Evolutionary conservation across 1,140 invertebrate species (phyloP).

Genomic region (Hesperophylax magnus): DNA sequence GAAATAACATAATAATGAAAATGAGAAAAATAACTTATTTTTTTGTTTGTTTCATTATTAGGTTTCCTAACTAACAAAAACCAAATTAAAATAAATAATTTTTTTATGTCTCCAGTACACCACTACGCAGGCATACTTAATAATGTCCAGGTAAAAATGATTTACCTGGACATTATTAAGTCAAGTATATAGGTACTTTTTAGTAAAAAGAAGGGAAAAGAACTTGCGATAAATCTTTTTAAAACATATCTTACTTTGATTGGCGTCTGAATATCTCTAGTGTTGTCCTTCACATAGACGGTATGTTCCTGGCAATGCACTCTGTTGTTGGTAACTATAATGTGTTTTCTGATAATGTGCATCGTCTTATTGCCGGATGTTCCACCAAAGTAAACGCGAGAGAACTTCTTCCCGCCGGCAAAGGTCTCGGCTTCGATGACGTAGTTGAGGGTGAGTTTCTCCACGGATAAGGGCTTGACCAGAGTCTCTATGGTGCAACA

Average conservation of each 20-base stretch:
- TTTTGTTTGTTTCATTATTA: no score
- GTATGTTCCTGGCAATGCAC: constrained; percentile 80
- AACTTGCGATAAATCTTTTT: no score
- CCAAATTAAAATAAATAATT: no score
- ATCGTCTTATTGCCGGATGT: constrained; percentile 67
- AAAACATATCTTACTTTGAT: constrained; percentile 72
- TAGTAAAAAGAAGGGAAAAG: no score
- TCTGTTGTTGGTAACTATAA: constrained; percentile 70
- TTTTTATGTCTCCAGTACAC: no score
- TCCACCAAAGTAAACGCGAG: constrained; percentile 82
- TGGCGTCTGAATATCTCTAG: constrained; percentile 87
- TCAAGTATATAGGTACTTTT: no score
- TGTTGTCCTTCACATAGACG: constrained; percentile 88
- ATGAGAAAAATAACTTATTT: no score
- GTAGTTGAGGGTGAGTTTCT: constrained; percentile 77
- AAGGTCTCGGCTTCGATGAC: constrained; percentile 89
- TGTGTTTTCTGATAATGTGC: constrained; percentile 74
- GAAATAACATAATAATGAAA: no score
- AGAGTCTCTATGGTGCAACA: constrained; percentile 86
- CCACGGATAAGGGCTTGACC: constrained; percentile 70
- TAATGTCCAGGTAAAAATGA: no score
- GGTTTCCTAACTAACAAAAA: no score
- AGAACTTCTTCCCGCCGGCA: constrained; percentile 82
- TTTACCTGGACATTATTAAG: no score
- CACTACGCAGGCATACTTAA: no score